A percentile compares a stretch with the other conserved stretches of the same genome.
phyloP scores from a whole-genome alignment of 2,888 invertebrate species.

The Atethmia centrago region DNA sequence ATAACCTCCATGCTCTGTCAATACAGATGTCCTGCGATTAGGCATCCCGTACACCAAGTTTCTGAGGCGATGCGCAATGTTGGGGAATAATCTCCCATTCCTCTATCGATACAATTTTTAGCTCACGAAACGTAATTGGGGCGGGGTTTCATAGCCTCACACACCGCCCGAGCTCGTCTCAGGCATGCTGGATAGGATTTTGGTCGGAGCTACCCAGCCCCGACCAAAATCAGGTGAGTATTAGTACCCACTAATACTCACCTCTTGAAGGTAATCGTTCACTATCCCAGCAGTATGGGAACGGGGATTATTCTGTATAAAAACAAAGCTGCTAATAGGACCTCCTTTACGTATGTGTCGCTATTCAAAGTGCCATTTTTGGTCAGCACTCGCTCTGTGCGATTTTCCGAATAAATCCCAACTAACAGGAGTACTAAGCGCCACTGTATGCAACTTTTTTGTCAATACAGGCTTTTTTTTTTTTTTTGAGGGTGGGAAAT shows the following conservation, averaged over 20 bases:
- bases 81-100: neutral
- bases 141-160: neutral
- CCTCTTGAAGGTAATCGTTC: neutral
- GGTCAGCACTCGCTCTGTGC: neutral
- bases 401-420: neutral
- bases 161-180: neutral
- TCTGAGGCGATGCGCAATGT: neutral
- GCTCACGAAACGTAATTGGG: neutral
- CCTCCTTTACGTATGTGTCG: no score
- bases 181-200: neutral
- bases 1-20: neutral
- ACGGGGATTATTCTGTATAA: neutral
- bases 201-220: no score
- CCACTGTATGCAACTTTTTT: neutral
- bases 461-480: neutral
- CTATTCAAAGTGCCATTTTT: neutral
- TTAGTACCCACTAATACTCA: neutral
- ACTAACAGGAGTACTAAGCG: neutral
- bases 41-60: neutral
- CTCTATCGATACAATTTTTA: neutral
- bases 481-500: no score
- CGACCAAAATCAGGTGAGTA: no score
- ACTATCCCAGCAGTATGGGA: neutral
- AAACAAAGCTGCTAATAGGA: neutral
- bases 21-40: no score